Evolutionary conservation across 1,140 invertebrate genomes (phyloP), one percentile per base, ranked within the genome.

Genomic region (Drusus annulatus): DNA sequence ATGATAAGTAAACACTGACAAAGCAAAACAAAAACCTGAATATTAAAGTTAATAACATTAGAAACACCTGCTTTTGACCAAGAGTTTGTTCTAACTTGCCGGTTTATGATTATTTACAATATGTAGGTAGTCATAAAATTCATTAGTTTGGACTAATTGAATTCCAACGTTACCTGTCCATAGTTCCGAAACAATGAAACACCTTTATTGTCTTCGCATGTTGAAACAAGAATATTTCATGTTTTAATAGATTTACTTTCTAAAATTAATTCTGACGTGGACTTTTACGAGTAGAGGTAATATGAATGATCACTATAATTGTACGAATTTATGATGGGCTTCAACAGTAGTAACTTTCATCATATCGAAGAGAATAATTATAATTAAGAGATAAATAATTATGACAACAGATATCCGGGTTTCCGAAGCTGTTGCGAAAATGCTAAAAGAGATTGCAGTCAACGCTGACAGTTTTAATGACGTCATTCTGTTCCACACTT

Each of bases 381-480:
- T 13, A 45, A 10, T 13, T n/a, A n/a, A n/a, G 10, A 45, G 8
- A 45, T 45, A 13, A 13, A 13, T 13, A 45, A 13, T 13, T 13
- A 45, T 45, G 36, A 45, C 36, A 45, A 45, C 10, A 45, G 10
- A 0, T 45, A 1, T 45, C 36, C 36, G 36, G 10, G 5, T 45
- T 13, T 45, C 36, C 2, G 36, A 45, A 13, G 36, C 5, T 45
- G 36, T 45, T 45, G 36, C 36, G 13, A 10, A 45, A 45, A 45
- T 45, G 23, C 58, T 45, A 45, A 56, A 56, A 19, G 5, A 56
- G 21, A 56, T 19, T 56, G n/a, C 28, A 63, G 23, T 23, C 23
- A 28, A 36, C 21, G 52, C 50, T 80, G 79, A 76, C 79, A 80
- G 36, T 69, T 76, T 65, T 80, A 69, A 80, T 80, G 74, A 73